Evolutionary conservation across 2,888 invertebrate species (phyloP).

Genomic region (Lithophane semibrunnea): DNA sequence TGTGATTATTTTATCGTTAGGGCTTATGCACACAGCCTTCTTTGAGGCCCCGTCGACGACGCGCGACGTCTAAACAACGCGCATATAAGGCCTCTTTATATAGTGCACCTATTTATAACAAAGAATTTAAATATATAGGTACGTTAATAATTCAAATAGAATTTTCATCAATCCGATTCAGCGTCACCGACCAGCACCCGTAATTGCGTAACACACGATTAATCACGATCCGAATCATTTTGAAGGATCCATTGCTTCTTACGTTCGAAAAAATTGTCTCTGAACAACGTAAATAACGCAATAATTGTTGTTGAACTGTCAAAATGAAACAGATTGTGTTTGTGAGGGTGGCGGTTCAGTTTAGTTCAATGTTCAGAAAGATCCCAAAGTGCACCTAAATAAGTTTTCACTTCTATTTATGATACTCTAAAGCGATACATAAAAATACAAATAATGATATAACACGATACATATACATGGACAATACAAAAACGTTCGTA

Average conservation of each 20-base stretch:
- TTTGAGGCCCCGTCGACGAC: background rate
- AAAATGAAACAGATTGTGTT: too few species aligned
- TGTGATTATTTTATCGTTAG: background rate
- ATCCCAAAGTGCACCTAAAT: too few species aligned
- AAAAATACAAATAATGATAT: background rate
- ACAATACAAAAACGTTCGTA: conserved; percentile 22
- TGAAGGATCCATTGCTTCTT: too few species aligned
- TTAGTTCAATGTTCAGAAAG: background rate
- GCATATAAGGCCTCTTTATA: background rate
- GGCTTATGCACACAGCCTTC: background rate
- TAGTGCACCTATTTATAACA: background rate
- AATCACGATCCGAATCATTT: too few species aligned
- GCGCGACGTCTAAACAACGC: background rate
- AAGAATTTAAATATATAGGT: too few species aligned
- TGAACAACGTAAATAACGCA: too few species aligned
- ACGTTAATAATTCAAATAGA: too few species aligned
- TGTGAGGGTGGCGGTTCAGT: background rate
- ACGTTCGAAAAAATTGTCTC: too few species aligned
- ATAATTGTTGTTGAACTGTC: too few species aligned
- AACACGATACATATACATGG: conserved; percentile 17
- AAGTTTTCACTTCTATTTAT: background rate
- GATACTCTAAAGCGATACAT: background rate
- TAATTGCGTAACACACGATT: too few species aligned
- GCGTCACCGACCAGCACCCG: too few species aligned
- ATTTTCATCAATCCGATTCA: too few species aligned